Percentiles rank a stretch among this genome's conserved stretches.
Conservation (phyloP, 1,140 invertebrate species). For the Drosophila gunungcola region DNA sequence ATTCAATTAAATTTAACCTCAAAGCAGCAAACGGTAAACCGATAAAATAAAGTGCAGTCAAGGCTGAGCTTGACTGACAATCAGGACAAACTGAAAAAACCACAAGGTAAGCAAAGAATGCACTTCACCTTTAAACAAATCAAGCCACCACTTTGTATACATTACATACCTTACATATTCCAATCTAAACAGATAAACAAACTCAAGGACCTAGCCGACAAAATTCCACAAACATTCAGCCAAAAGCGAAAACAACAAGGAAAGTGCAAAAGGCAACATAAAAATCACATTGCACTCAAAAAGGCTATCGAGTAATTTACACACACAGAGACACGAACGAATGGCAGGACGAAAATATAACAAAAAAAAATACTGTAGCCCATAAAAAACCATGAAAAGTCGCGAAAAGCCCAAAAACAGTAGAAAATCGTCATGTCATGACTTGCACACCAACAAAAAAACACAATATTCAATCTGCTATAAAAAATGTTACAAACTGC, state of each 20-base stretch:
- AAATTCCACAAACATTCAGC: constrained; percentile 21
- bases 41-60: constrained; percentile 15
- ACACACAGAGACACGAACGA: constrained; percentile 28
- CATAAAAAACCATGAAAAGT: constrained; percentile 17
- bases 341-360: not conserved
- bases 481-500: constrained; percentile 29
- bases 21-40: not conserved
- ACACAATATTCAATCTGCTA: constrained; percentile 35
- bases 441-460: constrained; percentile 53
- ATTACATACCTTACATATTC: constrained; percentile 4
- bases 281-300: constrained; percentile 76
- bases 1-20: not conserved
- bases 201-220: constrained; percentile 26
- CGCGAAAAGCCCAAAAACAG: constrained; percentile 32
- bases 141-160: constrained; percentile 19
- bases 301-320: constrained; percentile 62
- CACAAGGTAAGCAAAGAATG: constrained; percentile 3
- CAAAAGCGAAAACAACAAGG: constrained; percentile 27
- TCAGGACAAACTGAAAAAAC: constrained; percentile 1
- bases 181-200: constrained; percentile 23
- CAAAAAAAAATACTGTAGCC: not conserved
- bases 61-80: constrained; percentile 13
- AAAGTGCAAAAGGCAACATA: constrained; percentile 62
- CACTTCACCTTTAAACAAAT: constrained; percentile 21
- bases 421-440: constrained; percentile 35